Percentiles rank a stretch among this genome's conserved stretches.
Evolutionary conservation across 30 jellyfish, hydroid and myxozoan species (phyloP).

Genomic region (Turritopsis dohrnii): DNA sequence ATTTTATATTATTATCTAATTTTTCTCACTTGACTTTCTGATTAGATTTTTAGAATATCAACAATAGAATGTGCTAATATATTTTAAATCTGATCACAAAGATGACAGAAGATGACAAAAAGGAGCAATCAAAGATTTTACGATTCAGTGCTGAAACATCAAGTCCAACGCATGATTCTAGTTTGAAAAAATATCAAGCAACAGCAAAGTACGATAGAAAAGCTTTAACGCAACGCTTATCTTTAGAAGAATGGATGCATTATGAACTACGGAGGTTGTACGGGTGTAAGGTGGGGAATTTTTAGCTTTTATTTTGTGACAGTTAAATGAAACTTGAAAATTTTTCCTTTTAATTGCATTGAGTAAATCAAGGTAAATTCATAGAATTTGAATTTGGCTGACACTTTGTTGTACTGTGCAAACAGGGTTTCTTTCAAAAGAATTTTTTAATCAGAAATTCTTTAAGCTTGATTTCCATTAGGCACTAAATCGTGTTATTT

Average conservation of each 20-base stretch:
- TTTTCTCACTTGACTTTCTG: too few species aligned
- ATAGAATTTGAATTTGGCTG: too few species aligned
- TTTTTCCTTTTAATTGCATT: too few species aligned
- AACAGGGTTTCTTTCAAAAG: too few species aligned
- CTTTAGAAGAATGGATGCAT: slow-evolving; percentile 87
- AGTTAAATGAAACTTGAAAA: neutral
- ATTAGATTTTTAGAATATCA: neutral
- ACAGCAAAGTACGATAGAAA: slow-evolving; percentile 80
- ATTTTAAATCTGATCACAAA: neutral
- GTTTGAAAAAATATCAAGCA: slow-evolving; percentile 62
- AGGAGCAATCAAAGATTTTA: slow-evolving; percentile 31
- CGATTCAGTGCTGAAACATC: slow-evolving; percentile 55
- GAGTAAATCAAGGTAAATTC: too few species aligned
- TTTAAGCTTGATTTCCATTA: too few species aligned
- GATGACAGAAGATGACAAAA: neutral
- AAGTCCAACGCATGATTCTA: slow-evolving; percentile 38
- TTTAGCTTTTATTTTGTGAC: neutral
- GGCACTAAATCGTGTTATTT: too few species aligned
- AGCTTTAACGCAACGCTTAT: slow-evolving; percentile 65
- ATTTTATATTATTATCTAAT: too few species aligned
- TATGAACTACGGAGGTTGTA: slow-evolving; percentile 54
- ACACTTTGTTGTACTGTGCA: too few species aligned
- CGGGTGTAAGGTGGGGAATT: slow-evolving; percentile 54
- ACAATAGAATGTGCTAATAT: neutral
- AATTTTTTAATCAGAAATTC: too few species aligned